Conservation (phyloP, 2,797 vertebrate genomes). For the Brachymystax lenok region DNA sequence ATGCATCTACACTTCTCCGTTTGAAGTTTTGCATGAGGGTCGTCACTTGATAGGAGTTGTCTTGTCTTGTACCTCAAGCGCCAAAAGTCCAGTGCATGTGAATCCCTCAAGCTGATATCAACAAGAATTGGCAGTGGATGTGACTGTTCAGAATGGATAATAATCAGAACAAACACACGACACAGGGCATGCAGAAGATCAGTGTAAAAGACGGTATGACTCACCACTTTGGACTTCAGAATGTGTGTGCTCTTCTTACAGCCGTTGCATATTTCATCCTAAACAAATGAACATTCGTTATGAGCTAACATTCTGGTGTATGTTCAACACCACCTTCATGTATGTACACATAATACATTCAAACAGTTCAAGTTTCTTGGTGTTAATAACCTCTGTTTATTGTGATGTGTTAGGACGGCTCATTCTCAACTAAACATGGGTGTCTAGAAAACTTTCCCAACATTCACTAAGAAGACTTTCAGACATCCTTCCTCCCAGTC, state of each 20-base stretch:
- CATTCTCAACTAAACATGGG: slow-evolving; percentile 36
- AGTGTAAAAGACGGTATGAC: slow-evolving; percentile 55
- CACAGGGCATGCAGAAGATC: slow-evolving; percentile 55
- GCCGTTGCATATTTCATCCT: slow-evolving; percentile 79
- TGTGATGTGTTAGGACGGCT: not conserved
- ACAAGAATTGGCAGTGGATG: slow-evolving; percentile 32
- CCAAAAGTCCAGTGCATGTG: not conserved
- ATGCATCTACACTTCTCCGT: not conserved
- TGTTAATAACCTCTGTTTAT: not conserved
- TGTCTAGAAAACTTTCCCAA: slow-evolving; percentile 1
- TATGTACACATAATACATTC: not conserved
- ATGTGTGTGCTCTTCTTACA: slow-evolving; percentile 57
- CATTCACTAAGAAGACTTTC: not conserved
- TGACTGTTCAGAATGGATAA: slow-evolving; percentile 40
- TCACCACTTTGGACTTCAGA: slow-evolving; percentile 75
- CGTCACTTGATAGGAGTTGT: not conserved
- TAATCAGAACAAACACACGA: slow-evolving; percentile 37
- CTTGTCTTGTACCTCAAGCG: no score
- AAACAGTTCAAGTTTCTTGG: not conserved
- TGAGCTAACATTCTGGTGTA: not conserved
- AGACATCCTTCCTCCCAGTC: slow-evolving; percentile 51
- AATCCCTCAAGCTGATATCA: slow-evolving; percentile 26
- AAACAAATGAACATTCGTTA: slow-evolving; percentile 13
- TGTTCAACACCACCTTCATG: not conserved
- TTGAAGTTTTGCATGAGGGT: not conserved